These are phyloP conservation scores for Sanderia malayensis DNA, from an alignment of 30 jellyfish, hydroid and myxozoan species.

Conservation along the genomic window DNA sequence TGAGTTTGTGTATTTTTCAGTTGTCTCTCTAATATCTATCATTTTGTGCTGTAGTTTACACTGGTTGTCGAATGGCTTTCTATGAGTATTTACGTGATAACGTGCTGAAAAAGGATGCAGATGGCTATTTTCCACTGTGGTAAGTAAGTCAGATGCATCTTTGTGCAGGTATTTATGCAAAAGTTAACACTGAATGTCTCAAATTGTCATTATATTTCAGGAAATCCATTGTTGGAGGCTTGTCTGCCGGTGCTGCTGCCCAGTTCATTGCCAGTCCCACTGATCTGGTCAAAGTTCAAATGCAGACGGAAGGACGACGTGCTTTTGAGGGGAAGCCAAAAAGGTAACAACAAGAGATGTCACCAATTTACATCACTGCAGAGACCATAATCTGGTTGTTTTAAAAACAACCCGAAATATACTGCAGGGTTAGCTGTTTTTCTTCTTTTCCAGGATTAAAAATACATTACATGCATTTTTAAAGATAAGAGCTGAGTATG, in stretches of 20 bases:
- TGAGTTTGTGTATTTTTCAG: too few species aligned
- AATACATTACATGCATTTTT: conserved; percentile 74
- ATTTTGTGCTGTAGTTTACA: conserved; percentile 56
- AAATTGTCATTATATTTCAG: conserved; percentile 7
- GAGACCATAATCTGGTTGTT: too few species aligned
- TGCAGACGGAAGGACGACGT: conserved; percentile 95
- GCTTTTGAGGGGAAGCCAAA: conserved; percentile 67
- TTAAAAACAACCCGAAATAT: too few species aligned
- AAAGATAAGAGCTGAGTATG: conserved; percentile 55
- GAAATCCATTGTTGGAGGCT: conserved; percentile 88
- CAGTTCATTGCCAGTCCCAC: conserved; percentile 97
- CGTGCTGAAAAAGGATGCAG: conserved; percentile 67
- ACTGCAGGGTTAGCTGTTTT: too few species aligned
- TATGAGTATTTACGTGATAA: conserved; percentile 81
- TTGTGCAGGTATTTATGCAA: too few species aligned
- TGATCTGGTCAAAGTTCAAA: conserved; percentile 90
- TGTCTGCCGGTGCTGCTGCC: conserved; percentile 92
- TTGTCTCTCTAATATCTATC: too few species aligned
- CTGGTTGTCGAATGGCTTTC: conserved; percentile 93
- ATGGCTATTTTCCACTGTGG: conserved; percentile 93
- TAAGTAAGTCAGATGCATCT: too few species aligned
- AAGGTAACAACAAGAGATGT: conserved; percentile 62
- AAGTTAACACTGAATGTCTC: too few species aligned
- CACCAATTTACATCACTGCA: too few species aligned
- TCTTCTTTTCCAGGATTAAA: conserved; percentile 43